phyloP scores from a whole-genome alignment of 2,888 invertebrate genomes.

The Rhagonycha fulva region DNA sequence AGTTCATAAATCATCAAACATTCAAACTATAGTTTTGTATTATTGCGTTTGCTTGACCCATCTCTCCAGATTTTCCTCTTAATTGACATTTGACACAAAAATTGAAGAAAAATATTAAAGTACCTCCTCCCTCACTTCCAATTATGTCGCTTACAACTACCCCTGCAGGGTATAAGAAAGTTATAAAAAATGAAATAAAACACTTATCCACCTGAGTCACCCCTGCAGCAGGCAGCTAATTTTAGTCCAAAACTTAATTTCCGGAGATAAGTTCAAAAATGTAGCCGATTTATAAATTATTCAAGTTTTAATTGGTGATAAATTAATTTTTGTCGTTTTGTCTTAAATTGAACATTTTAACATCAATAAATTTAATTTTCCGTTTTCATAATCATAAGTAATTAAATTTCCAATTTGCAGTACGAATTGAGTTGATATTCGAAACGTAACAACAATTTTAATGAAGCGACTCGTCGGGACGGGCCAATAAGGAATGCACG shows the following conservation, averaged over 20 bases:
- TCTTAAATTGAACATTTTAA: background rate
- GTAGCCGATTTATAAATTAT: background rate
- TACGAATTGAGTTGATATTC: background rate
- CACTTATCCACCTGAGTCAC: too few relatives aligned
- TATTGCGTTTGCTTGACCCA: background rate
- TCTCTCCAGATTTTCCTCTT: background rate
- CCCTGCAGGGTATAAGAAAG: background rate
- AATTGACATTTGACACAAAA: background rate
- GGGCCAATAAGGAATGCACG: background rate
- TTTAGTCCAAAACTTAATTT: background rate
- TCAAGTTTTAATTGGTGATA: background rate
- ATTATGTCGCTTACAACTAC: background rate
- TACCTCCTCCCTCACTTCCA: too few relatives aligned
- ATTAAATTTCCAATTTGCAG: background rate
- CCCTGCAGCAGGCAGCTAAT: background rate
- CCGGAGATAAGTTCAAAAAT: background rate
- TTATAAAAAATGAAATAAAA: too few relatives aligned
- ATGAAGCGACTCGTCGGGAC: background rate
- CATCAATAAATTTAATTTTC: background rate
- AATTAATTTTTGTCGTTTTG: background rate
- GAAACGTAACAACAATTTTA: background rate
- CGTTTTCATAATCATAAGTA: background rate
- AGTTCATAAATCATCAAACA: background rate
- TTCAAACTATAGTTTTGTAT: background rate
- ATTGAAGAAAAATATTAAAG: background rate